Evolutionary conservation across 2,888 invertebrate species (phyloP), one percentile per base, ranked within the genome.

Genomic region (Stenolophus ochropezus): DNA sequence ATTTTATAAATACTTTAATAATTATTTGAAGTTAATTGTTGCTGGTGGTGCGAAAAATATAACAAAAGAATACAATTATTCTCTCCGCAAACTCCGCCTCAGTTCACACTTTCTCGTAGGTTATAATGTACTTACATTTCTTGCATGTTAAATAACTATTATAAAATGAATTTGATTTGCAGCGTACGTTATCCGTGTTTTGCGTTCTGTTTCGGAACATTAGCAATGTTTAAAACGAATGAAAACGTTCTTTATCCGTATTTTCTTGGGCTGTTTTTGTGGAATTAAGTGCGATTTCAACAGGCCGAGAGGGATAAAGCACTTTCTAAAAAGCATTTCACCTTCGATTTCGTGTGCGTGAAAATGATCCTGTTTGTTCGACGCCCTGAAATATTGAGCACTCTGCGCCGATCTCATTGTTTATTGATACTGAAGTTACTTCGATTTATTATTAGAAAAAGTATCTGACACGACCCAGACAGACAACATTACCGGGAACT

Each of bases 361-460:
- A 16, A 25, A 61, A 16, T 33, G 18, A 69, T 33, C 33, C 27
- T 27, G n/a, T 27, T 65, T 65, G 16, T n/a, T 56, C 21, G 20
- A 8, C 21, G 20, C 5, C 21, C 61, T 69, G 42, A 69, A 69
- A 69, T 25, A 33, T 69, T 69, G 65, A 69, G 11, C 27, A 14
- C 27, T 16, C 14, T 61, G 27, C 33, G 65, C 33, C 33, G 65
- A 69, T 69, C 65, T 69, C 65, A n/a, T 69, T 69, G 65, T 69
- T 69, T 69, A 69, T 69, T 69, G 27, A 69, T 33, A 4, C 33
- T 69, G 6, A 16, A 33, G 33, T 33, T 33, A 33, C 65, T 69
- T 69, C 65, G 65, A 69, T 69, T 69, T 69, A 69, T 69, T 69
- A 27, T 69, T 16, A 69, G 65, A 33, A 69, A 33, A 69, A 69